Base-by-base conservation (phyloP, 1,140 invertebrate genomes). In the Drosophila orosa region DNA sequence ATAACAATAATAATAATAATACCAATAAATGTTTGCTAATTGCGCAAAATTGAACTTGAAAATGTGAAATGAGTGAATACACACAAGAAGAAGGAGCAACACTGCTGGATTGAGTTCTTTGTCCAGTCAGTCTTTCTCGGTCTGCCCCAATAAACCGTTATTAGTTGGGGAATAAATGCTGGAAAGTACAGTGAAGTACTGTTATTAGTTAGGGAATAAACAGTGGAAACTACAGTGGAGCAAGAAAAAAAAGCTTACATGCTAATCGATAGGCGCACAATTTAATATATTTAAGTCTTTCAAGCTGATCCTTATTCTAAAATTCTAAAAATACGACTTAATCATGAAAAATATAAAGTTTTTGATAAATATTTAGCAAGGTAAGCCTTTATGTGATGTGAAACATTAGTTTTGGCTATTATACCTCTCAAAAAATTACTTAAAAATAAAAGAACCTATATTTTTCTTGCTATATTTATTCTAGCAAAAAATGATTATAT, bases 21-120 rank as follows among this genome's bases (percentile, higher is more conserved):
- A 71, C 33, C 54, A 54, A 72, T 58, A 71, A 73, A 63, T 76
- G 62, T 74, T 85, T 69, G 68, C 82, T 74, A 81, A 85, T 86
- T 84, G 74, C 69, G 39, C 47, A 40, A 77, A 85, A 78, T 66
- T 87, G 59, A 83, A 82, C 82, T 83, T 86, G 79, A 82, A 82
- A 72, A 50, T 42, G 24, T 50, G 27, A 59, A 72, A 60, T 37
- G 52, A 40, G 42, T 17, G 27, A 45, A 48, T 67, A 66, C 12
- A 33, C 19, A 39, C 3, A 15, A 24, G 42, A 12, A 42, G 17
- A 45, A 25, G 24, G 40, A 33, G 17, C 31, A 44, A 35, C 35
- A 56, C 44, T 45, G 42, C 42, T 44, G 13, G 33, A 27, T 22
- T 39, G 17, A 55, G 27, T 65, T 69, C 72, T 39, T 57, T 55